phyloP scores from a whole-genome alignment of 1,140 invertebrate species.

The Globodera rostochiensis region DNA sequence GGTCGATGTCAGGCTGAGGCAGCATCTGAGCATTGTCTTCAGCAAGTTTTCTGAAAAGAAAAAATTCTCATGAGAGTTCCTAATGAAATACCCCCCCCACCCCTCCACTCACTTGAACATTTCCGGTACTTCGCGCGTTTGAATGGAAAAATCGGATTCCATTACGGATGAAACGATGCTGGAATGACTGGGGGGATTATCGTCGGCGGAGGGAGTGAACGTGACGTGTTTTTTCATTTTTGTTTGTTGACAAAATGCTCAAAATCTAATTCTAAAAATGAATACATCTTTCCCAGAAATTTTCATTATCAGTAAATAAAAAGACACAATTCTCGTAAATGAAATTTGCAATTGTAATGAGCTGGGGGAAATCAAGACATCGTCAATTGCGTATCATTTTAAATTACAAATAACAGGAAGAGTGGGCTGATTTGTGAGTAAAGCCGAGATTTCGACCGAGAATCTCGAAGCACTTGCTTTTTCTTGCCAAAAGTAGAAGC shows the following conservation, averaged over 20 bases:
- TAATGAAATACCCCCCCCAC: not conserved
- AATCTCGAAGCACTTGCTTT: no score
- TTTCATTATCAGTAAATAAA: no score
- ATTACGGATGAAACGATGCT: not conserved
- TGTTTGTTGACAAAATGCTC: not conserved
- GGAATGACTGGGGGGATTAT: not conserved
- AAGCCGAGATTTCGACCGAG: no score
- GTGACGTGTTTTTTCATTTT: not conserved
- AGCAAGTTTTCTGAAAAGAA: not conserved
- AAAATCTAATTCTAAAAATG: no score
- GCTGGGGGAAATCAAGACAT: no score
- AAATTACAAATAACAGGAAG: no score
- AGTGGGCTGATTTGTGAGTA: no score
- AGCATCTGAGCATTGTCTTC: not conserved
- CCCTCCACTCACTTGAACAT: not conserved
- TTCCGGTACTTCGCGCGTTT: not conserved
- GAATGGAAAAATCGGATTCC: not conserved
- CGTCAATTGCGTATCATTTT: no score
- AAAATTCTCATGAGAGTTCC: not conserved
- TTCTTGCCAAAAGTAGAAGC: no score
- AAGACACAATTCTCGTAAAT: no score
- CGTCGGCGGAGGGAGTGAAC: not conserved
- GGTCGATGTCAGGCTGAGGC: not conserved
- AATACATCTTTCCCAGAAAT: no score
- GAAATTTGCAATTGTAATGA: no score